phyloP scores from a whole-genome alignment of 2,797 vertebrate genomes.

The Garrulus glandarius region DNA sequence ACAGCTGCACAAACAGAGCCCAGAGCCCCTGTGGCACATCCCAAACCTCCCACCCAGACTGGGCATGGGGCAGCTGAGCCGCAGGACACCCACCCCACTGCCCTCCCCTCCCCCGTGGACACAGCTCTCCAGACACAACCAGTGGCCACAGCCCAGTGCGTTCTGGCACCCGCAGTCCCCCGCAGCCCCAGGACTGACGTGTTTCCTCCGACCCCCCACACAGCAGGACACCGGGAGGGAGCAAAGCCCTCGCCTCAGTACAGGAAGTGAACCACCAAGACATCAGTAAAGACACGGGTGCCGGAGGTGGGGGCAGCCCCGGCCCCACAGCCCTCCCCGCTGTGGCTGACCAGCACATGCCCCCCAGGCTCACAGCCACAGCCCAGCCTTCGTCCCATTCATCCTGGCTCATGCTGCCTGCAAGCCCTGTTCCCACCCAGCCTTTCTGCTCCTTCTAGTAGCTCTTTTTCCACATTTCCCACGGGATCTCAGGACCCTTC shows the following conservation, averaged over 20 bases:
- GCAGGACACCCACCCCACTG: accelerated
- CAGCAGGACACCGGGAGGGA: accelerated
- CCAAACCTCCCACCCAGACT: background rate
- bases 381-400: accelerated
- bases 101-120: accelerated
- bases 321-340: accelerated
- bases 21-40: accelerated
- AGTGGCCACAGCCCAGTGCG: accelerated
- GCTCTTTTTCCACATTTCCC: background rate
- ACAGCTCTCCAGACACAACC: background rate
- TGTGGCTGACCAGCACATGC: accelerated
- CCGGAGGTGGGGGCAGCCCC: background rate
- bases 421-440: background rate
- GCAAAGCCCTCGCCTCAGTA: background rate
- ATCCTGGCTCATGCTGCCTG: background rate
- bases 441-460: background rate
- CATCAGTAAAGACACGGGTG: accelerated
- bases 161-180: accelerated
- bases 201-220: accelerated
- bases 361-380: background rate
- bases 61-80: background rate
- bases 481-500: background rate
- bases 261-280: accelerated
- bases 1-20: background rate
- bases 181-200: accelerated